Base-by-base conservation (phyloP, 2,797 vertebrate species). In the Anabas testudineus region DNA sequence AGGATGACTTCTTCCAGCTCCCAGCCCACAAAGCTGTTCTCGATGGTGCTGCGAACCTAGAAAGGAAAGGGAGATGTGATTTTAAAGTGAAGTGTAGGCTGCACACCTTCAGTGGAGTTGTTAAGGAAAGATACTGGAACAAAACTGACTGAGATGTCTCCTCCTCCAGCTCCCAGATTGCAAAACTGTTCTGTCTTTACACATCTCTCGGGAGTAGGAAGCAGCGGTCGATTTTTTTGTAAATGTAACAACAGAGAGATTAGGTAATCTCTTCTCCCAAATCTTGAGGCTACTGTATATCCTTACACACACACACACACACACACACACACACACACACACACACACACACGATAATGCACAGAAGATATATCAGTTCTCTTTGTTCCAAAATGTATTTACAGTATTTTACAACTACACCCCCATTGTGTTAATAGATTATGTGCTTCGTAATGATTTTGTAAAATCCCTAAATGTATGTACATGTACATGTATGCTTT, bases 21-120 rank as follows among this genome's bases (percentile, higher is more conserved):
- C 98, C 98, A 99, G 75, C 98, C 98, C 80, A 99, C 97, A 48
- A 99, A 99, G 91, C 98, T 99, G 91, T 99, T 99, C 67, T 99
- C 98, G 21, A 99, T 96, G 81, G 98, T 99, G 83, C 97, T 99
- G 86, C 97, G 97, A 45, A 95, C 71, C 94, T 95, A 51, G 52
- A 69, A 4, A 10, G 36, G 51, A 46, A 94, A 65, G 63, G 36
- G 42, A 78, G 61, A 59, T 59, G 51, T 57, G 47, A 59, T 55
- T 76, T 71, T 55, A 51, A 63, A 65, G 77, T 13, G 71, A 15
- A 39, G 37, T 47, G 81, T 80, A 28, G 96, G 85, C 94, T 95
- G 85, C 93, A 92, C 55, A 80, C 53, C 73, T 73, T 55, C 57
- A 56, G 56, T 22, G n/a, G 43, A 75, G 69, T 46, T 66, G 68